phyloP scores from a whole-genome alignment of 2,797 vertebrate species.

The Scleropages formosus region DNA sequence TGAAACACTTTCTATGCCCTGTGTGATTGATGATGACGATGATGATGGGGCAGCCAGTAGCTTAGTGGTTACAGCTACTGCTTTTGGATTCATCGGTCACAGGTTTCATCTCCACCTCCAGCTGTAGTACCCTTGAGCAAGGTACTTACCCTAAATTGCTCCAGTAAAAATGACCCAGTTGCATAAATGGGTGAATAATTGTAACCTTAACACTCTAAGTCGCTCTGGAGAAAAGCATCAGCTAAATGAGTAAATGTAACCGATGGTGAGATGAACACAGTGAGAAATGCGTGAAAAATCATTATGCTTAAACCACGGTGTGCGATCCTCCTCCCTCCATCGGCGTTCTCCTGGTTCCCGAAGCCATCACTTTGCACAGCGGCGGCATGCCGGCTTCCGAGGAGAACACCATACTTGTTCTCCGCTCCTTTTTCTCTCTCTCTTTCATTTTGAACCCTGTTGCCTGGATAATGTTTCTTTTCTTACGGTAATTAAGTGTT shows the following conservation, averaged over 20 bases:
- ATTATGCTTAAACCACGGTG: not conserved
- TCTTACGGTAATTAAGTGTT: slow-evolving; percentile 54
- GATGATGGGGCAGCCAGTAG: too few relatives aligned
- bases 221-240: too few relatives aligned
- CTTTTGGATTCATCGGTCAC: too few relatives aligned
- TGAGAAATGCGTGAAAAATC: not conserved
- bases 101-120: too few relatives aligned
- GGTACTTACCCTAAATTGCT: too few relatives aligned
- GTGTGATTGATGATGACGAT: slow-evolving; percentile 46
- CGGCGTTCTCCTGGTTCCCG: not conserved
- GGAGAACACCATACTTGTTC: not conserved
- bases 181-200: too few relatives aligned
- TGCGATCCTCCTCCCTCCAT: not conserved
- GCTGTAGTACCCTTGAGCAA: too few relatives aligned
- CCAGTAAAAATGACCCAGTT: too few relatives aligned
- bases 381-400: not conserved
- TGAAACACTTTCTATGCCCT: slow-evolving; percentile 47
- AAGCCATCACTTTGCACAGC: not conserved
- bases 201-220: too few relatives aligned
- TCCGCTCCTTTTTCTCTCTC: not conserved
- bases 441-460: slow-evolving; percentile 41
- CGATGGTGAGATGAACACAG: not conserved
- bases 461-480: slow-evolving; percentile 42
- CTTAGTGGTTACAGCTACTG: too few relatives aligned
- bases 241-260: too few relatives aligned